Evolutionary conservation across 2,888 invertebrate genomes (phyloP), one percentile per base, ranked within the genome.

Genomic region (Leptinotarsa tumamoca): DNA sequence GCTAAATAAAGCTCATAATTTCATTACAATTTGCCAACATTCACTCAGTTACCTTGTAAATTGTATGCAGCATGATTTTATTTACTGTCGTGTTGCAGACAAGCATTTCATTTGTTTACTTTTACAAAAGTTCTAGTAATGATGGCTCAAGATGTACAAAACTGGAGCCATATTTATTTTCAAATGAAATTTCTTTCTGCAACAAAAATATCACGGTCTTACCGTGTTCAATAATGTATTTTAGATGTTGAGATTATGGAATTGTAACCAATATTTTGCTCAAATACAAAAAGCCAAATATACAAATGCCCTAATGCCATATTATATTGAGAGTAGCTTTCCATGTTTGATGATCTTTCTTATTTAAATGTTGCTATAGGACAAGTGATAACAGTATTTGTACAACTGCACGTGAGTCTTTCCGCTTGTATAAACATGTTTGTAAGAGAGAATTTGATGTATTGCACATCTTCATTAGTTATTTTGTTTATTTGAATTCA

Each of bases 271-370:
- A 63, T n/a, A 33, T 63, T 43, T 63, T 63, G 63, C 63, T 63
- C 63, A 63, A 63, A 63, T 63, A 33, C 43, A 63, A 33, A 27
- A 63, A 63, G 63, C 63, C 63, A 63, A 63, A 63, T 63, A 63
- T 63, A 63, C 13, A 63, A 63, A 43, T 33, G 33, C 63, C 63
- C 27, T 43, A 63, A 43, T 63, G 63, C 33, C 63, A n/a, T 63
- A 63, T 43, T 63, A 33, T 63, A 33, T 63, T 18, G 33, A 63
- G 10, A 63, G 63, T 63, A 63, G 33, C 63, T 63, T 63, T 63
- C n/a, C 33, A 13, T 43, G 58, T 63, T 43, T 27, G 63, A n/a
- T 63, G 17, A 14, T 63, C 33, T 63, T 63, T 43, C 54, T 54
- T 54, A 54, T 13, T 54, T 18, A 23, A 61, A 61, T 5, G 23